Conservation (phyloP, 2,888 invertebrate genomes). For the Caradrina clavipalpis region DNA sequence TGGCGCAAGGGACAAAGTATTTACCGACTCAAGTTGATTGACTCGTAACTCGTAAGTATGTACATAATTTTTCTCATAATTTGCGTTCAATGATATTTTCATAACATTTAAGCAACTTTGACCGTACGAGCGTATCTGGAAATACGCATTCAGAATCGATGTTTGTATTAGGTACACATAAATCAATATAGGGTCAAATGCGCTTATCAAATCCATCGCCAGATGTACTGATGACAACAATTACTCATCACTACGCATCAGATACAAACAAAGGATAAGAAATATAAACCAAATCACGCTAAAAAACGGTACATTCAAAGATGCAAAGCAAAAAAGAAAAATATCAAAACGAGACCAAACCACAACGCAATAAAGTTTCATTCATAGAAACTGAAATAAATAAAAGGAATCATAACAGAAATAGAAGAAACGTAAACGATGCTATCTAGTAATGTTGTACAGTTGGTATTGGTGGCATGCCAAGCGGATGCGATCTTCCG, state of each 20-base stretch:
- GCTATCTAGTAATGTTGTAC: constrained; percentile 74
- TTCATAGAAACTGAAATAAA: constrained; percentile 65
- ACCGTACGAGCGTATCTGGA: not conserved
- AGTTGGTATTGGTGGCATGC: constrained; percentile 82
- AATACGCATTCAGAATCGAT: constrained; percentile 2
- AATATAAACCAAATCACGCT: not conserved
- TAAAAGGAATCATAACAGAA: constrained; percentile 66
- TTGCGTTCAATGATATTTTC: constrained; percentile 14
- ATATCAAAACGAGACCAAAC: constrained; percentile 6
- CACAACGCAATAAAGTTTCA: constrained; percentile 32
- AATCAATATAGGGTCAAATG: constrained; percentile 4
- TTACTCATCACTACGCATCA: constrained; percentile 18
- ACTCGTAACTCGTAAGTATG: not conserved
- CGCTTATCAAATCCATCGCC: constrained; percentile 21
- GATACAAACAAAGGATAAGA: not conserved
- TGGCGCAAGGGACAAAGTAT: constrained; percentile 13
- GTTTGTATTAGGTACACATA: not conserved
- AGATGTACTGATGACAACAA: constrained; percentile 37
- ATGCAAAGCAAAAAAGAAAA: not conserved
- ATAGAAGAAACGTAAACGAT: constrained; percentile 73
- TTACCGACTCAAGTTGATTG: constrained; percentile 20
- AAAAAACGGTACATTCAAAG: not conserved
- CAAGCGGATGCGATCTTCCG: constrained; percentile 89
- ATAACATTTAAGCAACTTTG: constrained; percentile 8
- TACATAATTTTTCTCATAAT: constrained; percentile 5